Base-by-base conservation (phyloP, 2,113 vertebrate genomes). In the Marmota flaviventris region DNA sequence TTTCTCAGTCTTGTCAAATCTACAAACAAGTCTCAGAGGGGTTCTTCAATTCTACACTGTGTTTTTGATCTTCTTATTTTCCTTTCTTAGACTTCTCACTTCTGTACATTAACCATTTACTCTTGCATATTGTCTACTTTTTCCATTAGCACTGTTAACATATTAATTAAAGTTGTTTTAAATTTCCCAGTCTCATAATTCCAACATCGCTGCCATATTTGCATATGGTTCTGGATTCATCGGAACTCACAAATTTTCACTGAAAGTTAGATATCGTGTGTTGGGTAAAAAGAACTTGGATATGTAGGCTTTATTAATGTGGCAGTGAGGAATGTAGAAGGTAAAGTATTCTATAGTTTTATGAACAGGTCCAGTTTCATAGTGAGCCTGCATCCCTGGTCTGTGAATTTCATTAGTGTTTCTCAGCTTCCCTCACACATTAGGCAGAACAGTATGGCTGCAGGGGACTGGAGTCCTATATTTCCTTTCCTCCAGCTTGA, bases 11-110 rank as follows among this genome's bases (percentile, higher is more conserved):
- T n/a, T 56, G 22, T 70, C 6, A 8, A 69, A 9, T 42, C 29
- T 79, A 67, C 27, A 37, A 81, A 86, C 61, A 51, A 42, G 58
- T 42, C 27, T 65, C 51, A 39, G 51, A 81, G 11, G 29, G 67
- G 42, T 48, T 48, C 32, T 90, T 90, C 20, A 48, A 56, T 77
- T 96, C 5, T 91, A 12, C 37, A 69, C 0, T 63, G 29, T 93
- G 11, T 39, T 61, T 90, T 56, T 77, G 27, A 70, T 88, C 78
- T 77, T 58, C 65, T 92, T 76, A 51, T 73, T 61, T 75, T 45
- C 48, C 32, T 92, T 87, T 87, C 61, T 92, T 84, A 87, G 77
- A 78, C 84, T 65, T 83, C 70, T 13, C 58, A 83, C 7, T 76
- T 34, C 22, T 65, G 56, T 70, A 69, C 4, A 42, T 89, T 79